Base-by-base conservation (phyloP, 2,888 invertebrate species). In the Aporophyla lueneburgensis region DNA sequence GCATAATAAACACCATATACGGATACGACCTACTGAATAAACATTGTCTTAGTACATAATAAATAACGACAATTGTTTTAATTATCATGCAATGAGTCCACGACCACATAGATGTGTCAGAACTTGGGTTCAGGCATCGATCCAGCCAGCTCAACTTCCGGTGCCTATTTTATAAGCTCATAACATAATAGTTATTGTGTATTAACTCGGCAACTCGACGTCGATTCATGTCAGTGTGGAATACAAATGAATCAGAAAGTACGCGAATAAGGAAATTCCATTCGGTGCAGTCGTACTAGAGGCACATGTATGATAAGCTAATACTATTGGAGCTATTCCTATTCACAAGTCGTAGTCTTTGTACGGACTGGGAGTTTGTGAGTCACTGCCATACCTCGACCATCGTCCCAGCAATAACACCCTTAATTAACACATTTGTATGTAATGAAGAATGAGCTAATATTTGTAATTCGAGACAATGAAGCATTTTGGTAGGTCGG, bases 231-330 rank as follows among this genome's bases (percentile, higher is more conserved):
- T 87, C 85, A 87, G 78, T 88, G 84, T 88, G 82, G 95, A 94
- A 96, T 95, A 95, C 94, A 93, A 95, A 96, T 96, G 94, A 95
- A 93, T 95, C 95, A 94, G 93, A 94, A 94, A 93, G 93, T 93
- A 92, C 92, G 92, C 92, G 89, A 93, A 93, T 91, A 91, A 94
- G 94, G 94, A 95, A 95, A 96, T 96, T 95, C 95, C 94, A 89
- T 91, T 92, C 90, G 86, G 89, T 93, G 87, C 93, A 89, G 83
- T 88, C 77, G 89, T 90, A 93, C 91, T 90, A 70, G 78, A 88
- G 81, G 84, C 87, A 87, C 84, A 85, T 87, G 86, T 88, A 85
- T 76, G 77, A 82, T 87, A 80, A 86, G 84, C 78, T 78, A 82
- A 84, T 86, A 83, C 74, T 80, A 78, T n/a, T 77, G 74, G 3